Evolutionary conservation across 2,113 vertebrate genomes (phyloP).

Genomic region (Coptodon rendalli): DNA sequence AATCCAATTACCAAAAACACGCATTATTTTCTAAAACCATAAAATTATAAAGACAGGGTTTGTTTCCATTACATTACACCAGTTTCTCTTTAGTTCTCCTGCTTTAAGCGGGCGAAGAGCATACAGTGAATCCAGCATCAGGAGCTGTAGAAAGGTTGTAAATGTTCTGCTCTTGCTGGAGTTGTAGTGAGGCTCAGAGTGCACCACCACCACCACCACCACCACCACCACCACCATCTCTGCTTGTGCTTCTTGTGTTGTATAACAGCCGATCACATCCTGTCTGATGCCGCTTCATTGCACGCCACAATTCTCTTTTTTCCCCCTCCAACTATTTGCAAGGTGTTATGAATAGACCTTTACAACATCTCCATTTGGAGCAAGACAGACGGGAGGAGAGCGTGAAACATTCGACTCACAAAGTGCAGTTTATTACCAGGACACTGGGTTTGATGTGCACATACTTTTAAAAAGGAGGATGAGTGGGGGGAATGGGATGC

Average conservation of each 20-base stretch:
- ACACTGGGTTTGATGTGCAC: neutral
- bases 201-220: neutral
- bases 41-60: neutral
- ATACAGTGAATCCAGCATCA: neutral
- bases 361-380: neutral
- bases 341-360: neutral
- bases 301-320: neutral
- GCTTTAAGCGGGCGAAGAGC: neutral
- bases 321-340: neutral
- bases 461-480: neutral
- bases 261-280: slow-evolving; percentile 1
- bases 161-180: neutral
- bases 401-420: neutral
- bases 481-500: neutral
- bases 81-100: neutral
- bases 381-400: neutral
- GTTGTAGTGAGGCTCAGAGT: neutral
- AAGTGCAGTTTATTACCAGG: neutral
- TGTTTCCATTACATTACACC: neutral
- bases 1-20: neutral
- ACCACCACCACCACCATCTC: neutral
- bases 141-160: neutral
- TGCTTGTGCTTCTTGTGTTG: neutral
- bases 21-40: neutral
- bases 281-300: slow-evolving; percentile 2